These are phyloP conservation scores for Napeogenes sylphis DNA, from an alignment of 2,888 invertebrate species.

Conservation along the genomic window DNA sequence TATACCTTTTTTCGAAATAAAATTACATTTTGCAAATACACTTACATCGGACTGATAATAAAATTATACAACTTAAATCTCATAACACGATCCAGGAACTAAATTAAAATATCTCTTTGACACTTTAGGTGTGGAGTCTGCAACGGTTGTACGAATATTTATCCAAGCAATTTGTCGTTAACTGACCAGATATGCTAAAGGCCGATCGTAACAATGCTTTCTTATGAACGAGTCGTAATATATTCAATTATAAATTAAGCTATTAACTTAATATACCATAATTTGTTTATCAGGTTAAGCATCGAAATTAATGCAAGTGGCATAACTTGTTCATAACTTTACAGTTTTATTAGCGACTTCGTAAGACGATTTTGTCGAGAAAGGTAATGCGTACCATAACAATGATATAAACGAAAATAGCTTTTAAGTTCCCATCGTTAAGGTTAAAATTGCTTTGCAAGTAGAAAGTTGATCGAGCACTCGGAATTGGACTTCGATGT, in stretches of 20 bases:
- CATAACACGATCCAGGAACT: slow-evolving; percentile 42
- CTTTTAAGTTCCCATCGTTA: slow-evolving; percentile 38
- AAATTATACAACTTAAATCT: slow-evolving; percentile 48
- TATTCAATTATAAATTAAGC: slow-evolving; percentile 77
- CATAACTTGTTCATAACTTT: slow-evolving; percentile 76
- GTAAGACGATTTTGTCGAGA: slow-evolving; percentile 72
- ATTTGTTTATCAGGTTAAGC: slow-evolving; percentile 78
- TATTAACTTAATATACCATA: slow-evolving; percentile 76
- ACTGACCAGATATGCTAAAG: slow-evolving; percentile 58
- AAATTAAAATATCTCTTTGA: slow-evolving; percentile 49
- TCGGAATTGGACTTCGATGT: slow-evolving; percentile 66
- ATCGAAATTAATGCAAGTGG: slow-evolving; percentile 77
- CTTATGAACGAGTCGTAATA: slow-evolving; percentile 68
- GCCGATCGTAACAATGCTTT: slow-evolving; percentile 64
- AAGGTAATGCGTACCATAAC: slow-evolving; percentile 54
- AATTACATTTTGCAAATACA: slow-evolving; percentile 39
- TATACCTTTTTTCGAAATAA: slow-evolving; percentile 26
- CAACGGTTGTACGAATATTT: slow-evolving; percentile 39
- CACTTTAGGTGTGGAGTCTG: slow-evolving; percentile 38
- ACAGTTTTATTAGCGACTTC: slow-evolving; percentile 75
- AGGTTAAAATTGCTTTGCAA: slow-evolving; percentile 36
- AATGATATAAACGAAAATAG: slow-evolving; percentile 37
- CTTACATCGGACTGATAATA: slow-evolving; percentile 45
- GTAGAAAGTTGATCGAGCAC: slow-evolving; percentile 46
- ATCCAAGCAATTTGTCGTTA: slow-evolving; percentile 61